Evolutionary conservation across 2,797 vertebrate species (phyloP).

Genomic region (Gobio occitaniae): DNA sequence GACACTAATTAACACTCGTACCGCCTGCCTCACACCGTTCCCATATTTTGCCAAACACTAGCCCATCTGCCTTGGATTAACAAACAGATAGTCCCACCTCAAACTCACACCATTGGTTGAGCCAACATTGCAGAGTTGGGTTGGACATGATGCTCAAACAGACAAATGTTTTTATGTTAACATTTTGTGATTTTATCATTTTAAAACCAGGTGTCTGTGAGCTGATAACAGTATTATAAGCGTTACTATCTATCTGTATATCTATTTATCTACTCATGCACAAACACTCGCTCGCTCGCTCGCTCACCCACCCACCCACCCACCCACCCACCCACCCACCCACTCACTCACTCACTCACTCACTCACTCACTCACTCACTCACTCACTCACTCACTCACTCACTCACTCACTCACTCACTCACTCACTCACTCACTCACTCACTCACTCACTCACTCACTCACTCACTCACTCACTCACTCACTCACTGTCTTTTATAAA

Average conservation of each 20-base stretch:
- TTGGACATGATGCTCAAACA: neutral
- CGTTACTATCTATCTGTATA: too few relatives aligned
- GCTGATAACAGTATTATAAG: neutral
- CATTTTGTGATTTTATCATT: neutral
- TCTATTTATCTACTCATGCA: too few relatives aligned
- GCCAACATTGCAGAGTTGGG: neutral
- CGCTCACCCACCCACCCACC: rapidly evolving
- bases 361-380: too few relatives aligned
- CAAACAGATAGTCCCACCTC: neutral
- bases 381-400: too few relatives aligned
- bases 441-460: too few relatives aligned
- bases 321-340: rapidly evolving
- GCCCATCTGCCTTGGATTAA: neutral
- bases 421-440: too few relatives aligned
- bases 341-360: too few relatives aligned
- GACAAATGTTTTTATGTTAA: neutral
- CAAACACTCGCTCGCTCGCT: too few relatives aligned
- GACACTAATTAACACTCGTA: too few relatives aligned
- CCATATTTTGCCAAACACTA: neutral
- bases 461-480: too few relatives aligned
- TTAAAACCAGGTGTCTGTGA: neutral
- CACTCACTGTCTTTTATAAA: neutral
- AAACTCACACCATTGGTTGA: neutral
- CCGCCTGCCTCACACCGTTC: too few relatives aligned
- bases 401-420: too few relatives aligned